Evolutionary conservation across 1,140 invertebrate genomes (phyloP).

Genomic region (Acromyrmex echinatior): DNA sequence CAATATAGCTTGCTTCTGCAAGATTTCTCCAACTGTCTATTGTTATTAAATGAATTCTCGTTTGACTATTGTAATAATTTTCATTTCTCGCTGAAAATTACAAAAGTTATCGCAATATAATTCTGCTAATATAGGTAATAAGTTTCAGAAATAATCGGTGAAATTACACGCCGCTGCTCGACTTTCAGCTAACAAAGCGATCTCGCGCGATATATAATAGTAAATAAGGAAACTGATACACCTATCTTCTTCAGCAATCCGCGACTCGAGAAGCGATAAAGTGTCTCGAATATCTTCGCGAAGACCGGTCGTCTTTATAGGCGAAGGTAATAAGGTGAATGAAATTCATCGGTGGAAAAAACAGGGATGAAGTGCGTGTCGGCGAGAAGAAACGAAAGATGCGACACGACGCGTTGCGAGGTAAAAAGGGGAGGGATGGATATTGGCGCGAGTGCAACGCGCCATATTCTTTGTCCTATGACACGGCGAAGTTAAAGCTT

Average conservation of each 20-base stretch:
- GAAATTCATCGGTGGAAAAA: conserved; percentile 4
- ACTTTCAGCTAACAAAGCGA: conserved; percentile 16
- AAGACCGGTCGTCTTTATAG: not conserved
- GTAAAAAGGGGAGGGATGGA: conserved; percentile 29
- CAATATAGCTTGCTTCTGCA: no score
- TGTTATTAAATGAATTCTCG: not conserved
- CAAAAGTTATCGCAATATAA: not conserved
- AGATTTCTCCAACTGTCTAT: not conserved
- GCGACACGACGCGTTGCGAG: conserved; percentile 6
- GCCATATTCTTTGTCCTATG: conserved; percentile 83
- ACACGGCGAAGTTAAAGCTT: conserved; percentile 81
- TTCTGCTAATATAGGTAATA: not conserved
- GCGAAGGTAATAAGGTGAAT: not conserved
- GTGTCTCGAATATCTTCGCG: not conserved
- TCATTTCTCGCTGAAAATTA: not conserved
- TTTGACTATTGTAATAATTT: not conserved
- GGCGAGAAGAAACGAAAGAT: conserved; percentile 37
- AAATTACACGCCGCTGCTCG: not conserved
- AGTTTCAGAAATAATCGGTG: not conserved
- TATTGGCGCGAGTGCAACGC: conserved; percentile 76
- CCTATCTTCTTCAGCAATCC: not conserved
- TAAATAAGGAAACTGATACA: conserved; percentile 14
- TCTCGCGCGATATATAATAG: not conserved
- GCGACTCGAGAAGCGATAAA: conserved; percentile 9
- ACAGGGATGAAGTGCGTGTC: not conserved